Percentiles rank a stretch among this genome's conserved stretches.
phyloP scores from a whole-genome alignment of 2,888 invertebrate genomes.

The Tridacna crocea region DNA sequence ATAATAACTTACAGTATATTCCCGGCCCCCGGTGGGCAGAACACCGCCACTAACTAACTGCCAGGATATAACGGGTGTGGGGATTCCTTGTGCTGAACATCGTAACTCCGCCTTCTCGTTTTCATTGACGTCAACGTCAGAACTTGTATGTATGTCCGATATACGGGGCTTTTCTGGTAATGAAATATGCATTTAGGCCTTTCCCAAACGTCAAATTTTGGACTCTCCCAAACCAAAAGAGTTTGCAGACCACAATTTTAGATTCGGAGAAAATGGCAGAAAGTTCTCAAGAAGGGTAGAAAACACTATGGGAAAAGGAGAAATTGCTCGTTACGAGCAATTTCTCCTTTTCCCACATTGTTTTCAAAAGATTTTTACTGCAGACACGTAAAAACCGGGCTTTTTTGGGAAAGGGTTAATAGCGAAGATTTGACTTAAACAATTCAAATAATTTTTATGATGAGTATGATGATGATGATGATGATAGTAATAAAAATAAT shows the following conservation, averaged over 20 bases:
- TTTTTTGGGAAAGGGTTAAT: not conserved
- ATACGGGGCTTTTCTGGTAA: conserved; percentile 73
- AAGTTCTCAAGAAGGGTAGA: too few species aligned
- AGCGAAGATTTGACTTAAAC: not conserved
- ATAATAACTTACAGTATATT: conserved; percentile 63
- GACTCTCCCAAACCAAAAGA: too few species aligned
- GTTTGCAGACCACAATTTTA: too few species aligned
- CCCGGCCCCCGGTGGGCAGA: conserved; percentile 74
- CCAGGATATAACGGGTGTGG: conserved; percentile 76
- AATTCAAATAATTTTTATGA: too few species aligned
- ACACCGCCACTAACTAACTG: conserved; percentile 75
- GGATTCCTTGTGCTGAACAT: conserved; percentile 76
- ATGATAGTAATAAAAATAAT: too few species aligned
- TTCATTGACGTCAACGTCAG: conserved; percentile 72
- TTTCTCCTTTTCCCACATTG: too few species aligned
- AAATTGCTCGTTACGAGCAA: too few species aligned
- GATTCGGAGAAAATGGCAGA: too few species aligned
- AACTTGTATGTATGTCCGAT: conserved; percentile 74
- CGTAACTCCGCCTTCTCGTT: conserved; percentile 68
- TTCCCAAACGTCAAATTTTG: not conserved
- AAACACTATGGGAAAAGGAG: too few species aligned
- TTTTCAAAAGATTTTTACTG: too few species aligned
- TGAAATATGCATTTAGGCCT: not conserved
- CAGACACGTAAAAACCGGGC: too few species aligned
- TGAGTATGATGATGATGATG: not conserved